Evolutionary conservation across 2,113 vertebrate genomes (phyloP).

Genomic region (Glaucidium brasilianum): DNA sequence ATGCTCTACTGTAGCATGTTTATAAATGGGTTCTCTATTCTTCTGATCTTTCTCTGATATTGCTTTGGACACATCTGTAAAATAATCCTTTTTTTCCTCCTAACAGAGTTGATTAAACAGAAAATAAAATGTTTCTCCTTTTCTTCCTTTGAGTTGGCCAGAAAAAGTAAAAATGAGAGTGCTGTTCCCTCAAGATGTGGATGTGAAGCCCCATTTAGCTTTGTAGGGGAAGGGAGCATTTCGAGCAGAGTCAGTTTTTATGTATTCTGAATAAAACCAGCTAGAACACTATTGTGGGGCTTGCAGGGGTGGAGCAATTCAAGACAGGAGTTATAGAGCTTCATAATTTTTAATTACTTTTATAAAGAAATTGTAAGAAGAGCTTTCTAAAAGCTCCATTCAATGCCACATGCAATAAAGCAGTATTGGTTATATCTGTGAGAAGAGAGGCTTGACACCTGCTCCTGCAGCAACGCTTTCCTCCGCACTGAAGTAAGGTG

Average conservation of each 20-base stretch:
- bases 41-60: background rate
- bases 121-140: background rate
- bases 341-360: background rate
- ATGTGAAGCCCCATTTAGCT: background rate
- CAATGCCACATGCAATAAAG: no score
- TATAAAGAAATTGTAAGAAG: background rate
- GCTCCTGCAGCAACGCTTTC: background rate
- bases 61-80: background rate
- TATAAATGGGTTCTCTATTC: background rate
- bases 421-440: background rate
- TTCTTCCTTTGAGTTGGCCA: background rate
- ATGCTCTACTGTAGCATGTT: background rate
- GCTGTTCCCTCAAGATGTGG: background rate
- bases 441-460: background rate
- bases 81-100: background rate
- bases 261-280: background rate
- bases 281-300: background rate
- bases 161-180: background rate
- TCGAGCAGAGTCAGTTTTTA: background rate
- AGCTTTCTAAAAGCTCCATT: background rate
- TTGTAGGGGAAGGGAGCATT: background rate
- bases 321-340: background rate
- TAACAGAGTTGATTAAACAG: background rate
- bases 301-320: background rate
- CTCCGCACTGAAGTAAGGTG: fast-evolving